phyloP scores from a whole-genome alignment of 2,888 invertebrate species.

The Bhutanitis thaidina region DNA sequence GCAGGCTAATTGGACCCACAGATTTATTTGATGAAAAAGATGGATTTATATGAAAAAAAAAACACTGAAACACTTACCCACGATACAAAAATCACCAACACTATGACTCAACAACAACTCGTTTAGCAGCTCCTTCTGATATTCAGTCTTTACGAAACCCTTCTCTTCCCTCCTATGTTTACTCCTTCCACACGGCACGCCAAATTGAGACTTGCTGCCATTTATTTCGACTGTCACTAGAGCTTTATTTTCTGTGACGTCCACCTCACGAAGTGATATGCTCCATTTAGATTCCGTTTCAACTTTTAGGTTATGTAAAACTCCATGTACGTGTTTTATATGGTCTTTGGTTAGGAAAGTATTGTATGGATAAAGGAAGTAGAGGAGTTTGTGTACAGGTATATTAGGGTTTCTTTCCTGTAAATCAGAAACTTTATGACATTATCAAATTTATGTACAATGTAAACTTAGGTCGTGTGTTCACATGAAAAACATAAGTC shows the following conservation, averaged over 20 bases:
- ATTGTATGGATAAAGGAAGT: conserved; percentile 91
- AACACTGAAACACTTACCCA: conserved; percentile 69
- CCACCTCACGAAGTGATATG: conserved; percentile 40
- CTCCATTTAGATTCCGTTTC: conserved; percentile 47
- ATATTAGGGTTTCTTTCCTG: conserved; percentile 86
- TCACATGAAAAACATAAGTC: too few species aligned
- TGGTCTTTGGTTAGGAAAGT: conserved; percentile 89
- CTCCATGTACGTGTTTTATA: conserved; percentile 83
- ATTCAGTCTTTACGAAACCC: conserved; percentile 83
- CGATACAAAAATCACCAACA: conserved; percentile 91
- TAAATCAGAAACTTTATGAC: conserved; percentile 30
- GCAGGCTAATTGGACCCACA: too few species aligned
- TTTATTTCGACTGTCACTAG: conserved; percentile 64
- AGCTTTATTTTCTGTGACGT: conserved; percentile 51
- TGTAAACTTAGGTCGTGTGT: too few species aligned
- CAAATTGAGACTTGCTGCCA: conserved; percentile 56
- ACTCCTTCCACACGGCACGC: conserved; percentile 56
- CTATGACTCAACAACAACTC: conserved; percentile 89
- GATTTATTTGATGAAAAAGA: too few species aligned
- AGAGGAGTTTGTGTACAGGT: conserved; percentile 84
- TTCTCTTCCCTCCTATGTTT: conserved; percentile 38
- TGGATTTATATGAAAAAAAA: too few species aligned
- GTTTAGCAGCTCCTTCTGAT: conserved; percentile 88
- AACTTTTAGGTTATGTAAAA: conserved; percentile 83
- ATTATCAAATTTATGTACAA: too few species aligned